phyloP scores from a whole-genome alignment of 2,888 invertebrate species.

The Cylindroiulus punctatus region DNA sequence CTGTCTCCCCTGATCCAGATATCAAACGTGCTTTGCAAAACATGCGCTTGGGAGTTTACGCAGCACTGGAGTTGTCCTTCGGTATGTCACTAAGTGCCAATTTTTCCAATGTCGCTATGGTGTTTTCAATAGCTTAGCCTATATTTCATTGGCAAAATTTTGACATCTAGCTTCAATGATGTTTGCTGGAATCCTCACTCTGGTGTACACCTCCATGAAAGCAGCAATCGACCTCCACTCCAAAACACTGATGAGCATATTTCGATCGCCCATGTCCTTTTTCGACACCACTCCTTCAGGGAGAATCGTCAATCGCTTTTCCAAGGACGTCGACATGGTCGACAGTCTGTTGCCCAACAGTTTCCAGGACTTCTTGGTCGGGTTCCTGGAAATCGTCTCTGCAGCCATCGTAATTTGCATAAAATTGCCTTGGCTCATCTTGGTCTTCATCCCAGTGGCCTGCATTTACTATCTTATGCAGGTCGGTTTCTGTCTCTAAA shows the following conservation, averaged over 20 bases:
- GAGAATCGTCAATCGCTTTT: slow-evolving; percentile 75
- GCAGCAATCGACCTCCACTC: slow-evolving; percentile 68
- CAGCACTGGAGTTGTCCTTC: not conserved
- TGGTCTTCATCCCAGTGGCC: slow-evolving; percentile 58
- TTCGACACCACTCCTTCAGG: slow-evolving; percentile 80
- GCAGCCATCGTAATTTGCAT: slow-evolving; percentile 52
- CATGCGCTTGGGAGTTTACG: slow-evolving; percentile 49
- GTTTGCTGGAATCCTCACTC: slow-evolving; percentile 42
- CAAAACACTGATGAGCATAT: slow-evolving; percentile 73
- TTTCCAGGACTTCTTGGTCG: slow-evolving; percentile 41
- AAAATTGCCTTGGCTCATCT: slow-evolving; percentile 3
- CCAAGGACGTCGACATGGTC: slow-evolving; percentile 65
- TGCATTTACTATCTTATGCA: slow-evolving; percentile 62
- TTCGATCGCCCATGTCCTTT: slow-evolving; percentile 75
- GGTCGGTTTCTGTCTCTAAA: slow-evolving; percentile 60
- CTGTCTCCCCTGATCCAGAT: not conserved
- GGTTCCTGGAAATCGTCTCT: not conserved
- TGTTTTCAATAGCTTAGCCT: too few relatives aligned
- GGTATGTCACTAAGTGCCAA: slow-evolving; percentile 45
- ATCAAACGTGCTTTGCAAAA: not conserved
- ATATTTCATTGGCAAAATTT: too few relatives aligned
- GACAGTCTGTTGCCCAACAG: not conserved
- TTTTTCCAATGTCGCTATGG: too few relatives aligned
- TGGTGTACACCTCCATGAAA: slow-evolving; percentile 45
- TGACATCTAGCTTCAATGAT: not conserved